These are phyloP conservation scores for Phalanger gymnotis DNA, from an alignment of 2,797 vertebrate species.

Conservation along the genomic window DNA sequence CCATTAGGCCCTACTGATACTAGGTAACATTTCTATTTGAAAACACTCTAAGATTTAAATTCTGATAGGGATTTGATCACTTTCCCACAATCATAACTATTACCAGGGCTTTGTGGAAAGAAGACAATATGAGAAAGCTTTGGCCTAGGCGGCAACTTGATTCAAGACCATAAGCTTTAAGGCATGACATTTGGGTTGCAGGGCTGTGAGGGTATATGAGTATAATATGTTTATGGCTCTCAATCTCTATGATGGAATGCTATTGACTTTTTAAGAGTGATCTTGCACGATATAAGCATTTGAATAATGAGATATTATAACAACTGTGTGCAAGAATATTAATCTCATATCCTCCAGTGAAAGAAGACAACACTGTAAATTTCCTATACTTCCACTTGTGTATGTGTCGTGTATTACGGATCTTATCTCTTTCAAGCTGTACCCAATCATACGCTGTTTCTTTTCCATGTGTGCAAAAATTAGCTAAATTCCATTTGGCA, in stretches of 20 bases:
- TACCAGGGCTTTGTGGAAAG: constrained; percentile 20
- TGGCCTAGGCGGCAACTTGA: constrained; percentile 22
- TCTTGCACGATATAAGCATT: constrained; percentile 41
- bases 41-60: constrained; percentile 32
- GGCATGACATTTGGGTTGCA: not conserved
- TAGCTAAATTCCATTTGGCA: constrained; percentile 61
- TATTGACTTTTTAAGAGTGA: constrained; percentile 32
- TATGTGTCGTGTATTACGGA: not conserved
- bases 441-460: constrained; percentile 29
- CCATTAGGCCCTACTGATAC: not conserved
- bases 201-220: not conserved
- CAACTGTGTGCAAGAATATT: constrained; percentile 17
- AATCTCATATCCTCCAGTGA: constrained; percentile 30
- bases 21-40: not conserved
- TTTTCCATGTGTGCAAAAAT: constrained; percentile 29
- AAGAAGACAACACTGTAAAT: constrained; percentile 53
- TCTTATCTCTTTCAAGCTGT: constrained; percentile 29
- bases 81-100: constrained; percentile 3
- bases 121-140: not conserved
- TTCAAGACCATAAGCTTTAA: constrained; percentile 17
- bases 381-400: constrained; percentile 15
- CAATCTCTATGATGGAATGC: constrained; percentile 2
- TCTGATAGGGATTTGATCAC: constrained; percentile 23
- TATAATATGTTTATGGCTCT: constrained; percentile 39
- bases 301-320: not conserved